Percentiles rank a stretch among this genome's conserved stretches.
These are phyloP conservation scores for Nanger granti DNA, from an alignment of 2,113 vertebrate genomes.

Conservation along the genomic window DNA sequence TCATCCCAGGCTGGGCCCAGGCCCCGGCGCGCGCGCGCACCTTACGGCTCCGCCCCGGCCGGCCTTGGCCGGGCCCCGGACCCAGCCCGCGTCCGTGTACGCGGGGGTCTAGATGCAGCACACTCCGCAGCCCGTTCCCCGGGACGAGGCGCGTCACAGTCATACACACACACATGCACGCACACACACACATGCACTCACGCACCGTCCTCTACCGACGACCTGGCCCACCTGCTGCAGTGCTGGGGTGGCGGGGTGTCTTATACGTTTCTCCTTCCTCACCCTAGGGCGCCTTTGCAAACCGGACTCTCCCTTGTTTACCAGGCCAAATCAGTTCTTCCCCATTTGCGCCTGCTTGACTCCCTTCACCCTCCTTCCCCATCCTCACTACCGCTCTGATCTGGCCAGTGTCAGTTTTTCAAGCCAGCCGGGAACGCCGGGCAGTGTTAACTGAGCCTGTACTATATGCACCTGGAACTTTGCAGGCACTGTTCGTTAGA, in stretches of 20 bases:
- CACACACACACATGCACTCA: neutral
- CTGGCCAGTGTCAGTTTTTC: neutral
- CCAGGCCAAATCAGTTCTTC: neutral
- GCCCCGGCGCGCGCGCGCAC: conserved; percentile 17
- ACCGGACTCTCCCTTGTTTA: neutral
- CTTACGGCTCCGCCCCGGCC: conserved; percentile 20
- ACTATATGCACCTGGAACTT: neutral
- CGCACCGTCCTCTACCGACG: neutral
- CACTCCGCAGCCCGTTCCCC: neutral
- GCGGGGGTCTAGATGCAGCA: neutral
- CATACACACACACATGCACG: neutral
- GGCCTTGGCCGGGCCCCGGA: neutral
- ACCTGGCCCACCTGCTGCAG: neutral
- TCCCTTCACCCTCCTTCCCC: neutral
- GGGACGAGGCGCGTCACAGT: neutral
- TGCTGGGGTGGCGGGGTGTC: neutral
- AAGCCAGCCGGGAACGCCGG: neutral
- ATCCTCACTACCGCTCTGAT: neutral
- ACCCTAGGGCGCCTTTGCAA: neutral
- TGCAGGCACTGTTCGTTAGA: neutral
- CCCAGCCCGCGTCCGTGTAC: neutral
- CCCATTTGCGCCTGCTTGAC: neutral
- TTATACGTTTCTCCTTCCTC: neutral
- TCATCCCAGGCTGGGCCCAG: conserved; percentile 61
- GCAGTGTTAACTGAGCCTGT: neutral